phyloP scores from a whole-genome alignment of 1,140 invertebrate species.

The Tigriopus japonicus region DNA sequence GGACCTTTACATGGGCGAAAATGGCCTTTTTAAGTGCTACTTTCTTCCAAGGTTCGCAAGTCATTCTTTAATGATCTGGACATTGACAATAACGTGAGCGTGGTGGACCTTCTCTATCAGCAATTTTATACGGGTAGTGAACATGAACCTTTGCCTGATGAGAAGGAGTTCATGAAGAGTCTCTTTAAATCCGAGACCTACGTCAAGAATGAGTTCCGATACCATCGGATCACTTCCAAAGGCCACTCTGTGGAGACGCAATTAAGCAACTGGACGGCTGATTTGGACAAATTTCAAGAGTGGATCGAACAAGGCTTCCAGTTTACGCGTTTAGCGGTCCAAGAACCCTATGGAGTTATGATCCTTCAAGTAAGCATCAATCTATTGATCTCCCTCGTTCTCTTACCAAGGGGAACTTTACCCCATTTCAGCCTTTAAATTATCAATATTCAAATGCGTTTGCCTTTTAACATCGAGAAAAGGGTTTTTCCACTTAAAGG shows the following conservation, averaged over 20 bases:
- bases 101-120: conserved; percentile 10
- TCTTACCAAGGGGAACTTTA: no score
- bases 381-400: no score
- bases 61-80: conserved; percentile 9
- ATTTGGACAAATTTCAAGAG: conserved; percentile 7
- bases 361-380: conserved; percentile 3
- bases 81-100: conserved; percentile 7
- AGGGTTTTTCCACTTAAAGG: no score
- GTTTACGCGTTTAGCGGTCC: conserved; percentile 12
- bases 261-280: conserved; percentile 10
- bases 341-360: conserved; percentile 14
- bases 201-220: conserved; percentile 12
- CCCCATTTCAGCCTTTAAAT: no score
- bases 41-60: background rate
- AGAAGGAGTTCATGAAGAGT: conserved; percentile 6
- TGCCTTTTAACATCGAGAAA: no score
- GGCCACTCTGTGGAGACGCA: background rate
- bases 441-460: no score
- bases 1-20: no score
- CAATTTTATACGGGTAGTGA: conserved; percentile 5
- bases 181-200: conserved; percentile 12
- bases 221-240: conserved; percentile 5
- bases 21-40: no score
- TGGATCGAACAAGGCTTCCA: conserved; percentile 12
- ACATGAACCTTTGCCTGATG: background rate